Evolutionary conservation across 2,888 invertebrate species (phyloP).

Genomic region (Torymus texanus): DNA sequence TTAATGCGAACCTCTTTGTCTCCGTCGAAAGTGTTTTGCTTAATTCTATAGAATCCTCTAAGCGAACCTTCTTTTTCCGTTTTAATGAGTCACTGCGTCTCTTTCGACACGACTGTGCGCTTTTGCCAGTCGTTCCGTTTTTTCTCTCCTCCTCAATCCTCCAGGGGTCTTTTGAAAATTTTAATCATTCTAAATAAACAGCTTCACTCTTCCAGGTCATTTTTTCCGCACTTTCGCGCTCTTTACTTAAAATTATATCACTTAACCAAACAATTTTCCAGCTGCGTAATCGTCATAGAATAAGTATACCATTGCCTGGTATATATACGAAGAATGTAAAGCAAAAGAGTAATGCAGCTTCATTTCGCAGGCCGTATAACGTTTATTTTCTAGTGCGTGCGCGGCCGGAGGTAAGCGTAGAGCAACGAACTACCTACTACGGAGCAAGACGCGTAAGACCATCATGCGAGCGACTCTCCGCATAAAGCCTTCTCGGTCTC

Average conservation of each 20-base stretch:
- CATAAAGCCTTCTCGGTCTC: too few relatives aligned
- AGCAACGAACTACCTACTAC: background rate
- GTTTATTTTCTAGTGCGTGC: background rate
- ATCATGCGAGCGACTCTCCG: too few relatives aligned
- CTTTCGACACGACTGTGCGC: constrained; percentile 3
- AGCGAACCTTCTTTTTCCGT: constrained; percentile 29
- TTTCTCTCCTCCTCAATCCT: background rate
- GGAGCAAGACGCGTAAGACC: too few relatives aligned
- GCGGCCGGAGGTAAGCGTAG: background rate
- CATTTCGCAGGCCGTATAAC: background rate
- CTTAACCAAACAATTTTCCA: too few relatives aligned
- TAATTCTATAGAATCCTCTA: constrained; percentile 38
- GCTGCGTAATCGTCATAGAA: too few relatives aligned
- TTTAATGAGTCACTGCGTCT: constrained; percentile 36
- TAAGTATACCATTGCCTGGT: too few relatives aligned
- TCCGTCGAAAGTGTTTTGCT: constrained; percentile 44
- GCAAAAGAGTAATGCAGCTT: background rate
- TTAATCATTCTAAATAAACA: constrained; percentile 3
- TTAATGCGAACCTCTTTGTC: constrained; percentile 46
- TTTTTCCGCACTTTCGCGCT: too few relatives aligned
- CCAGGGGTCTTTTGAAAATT: constrained; percentile 1
- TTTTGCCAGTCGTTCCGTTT: background rate
- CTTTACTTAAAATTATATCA: too few relatives aligned
- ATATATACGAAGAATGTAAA: background rate
- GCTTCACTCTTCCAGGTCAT: too few relatives aligned